Conservation (phyloP, 2,113 vertebrate genomes). For the Lamprotornis superbus region DNA sequence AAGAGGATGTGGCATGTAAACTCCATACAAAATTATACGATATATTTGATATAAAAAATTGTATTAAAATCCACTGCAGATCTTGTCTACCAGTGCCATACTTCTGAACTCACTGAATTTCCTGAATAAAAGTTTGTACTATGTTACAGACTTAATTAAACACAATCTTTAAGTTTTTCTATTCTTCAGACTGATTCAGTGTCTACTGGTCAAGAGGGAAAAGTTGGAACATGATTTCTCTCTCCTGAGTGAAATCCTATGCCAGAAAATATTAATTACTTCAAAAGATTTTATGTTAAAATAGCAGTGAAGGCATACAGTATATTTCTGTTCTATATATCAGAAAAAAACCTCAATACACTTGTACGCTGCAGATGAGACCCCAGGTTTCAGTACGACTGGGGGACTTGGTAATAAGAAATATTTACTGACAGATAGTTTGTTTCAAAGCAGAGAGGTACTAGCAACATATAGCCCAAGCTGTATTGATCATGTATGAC, state of each 20-base stretch:
- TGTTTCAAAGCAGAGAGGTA: not conserved
- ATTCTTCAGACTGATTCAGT: not conserved
- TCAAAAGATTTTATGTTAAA: not conserved
- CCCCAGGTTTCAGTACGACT: not conserved
- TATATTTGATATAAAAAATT: not conserved
- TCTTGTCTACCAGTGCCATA: not conserved
- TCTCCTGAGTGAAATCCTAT: not conserved
- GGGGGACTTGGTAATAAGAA: not conserved
- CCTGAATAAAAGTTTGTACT: not conserved
- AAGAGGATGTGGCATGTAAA: constrained; percentile 27
- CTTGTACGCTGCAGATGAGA: not conserved
- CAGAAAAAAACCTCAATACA: not conserved
- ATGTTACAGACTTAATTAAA: not conserved
- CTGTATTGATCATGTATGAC: not conserved
- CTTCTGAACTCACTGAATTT: not conserved
- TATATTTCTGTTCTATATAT: not conserved
- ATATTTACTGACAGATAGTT: not conserved
- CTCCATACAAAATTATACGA: not conserved
- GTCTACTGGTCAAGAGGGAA: not conserved
- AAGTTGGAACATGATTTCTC: not conserved
- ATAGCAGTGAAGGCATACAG: not conserved
- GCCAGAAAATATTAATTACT: not conserved
- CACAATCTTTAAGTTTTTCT: not conserved
- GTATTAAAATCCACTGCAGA: not conserved
- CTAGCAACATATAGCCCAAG: not conserved